These are phyloP conservation scores for Dromiciops gliroides DNA, from an alignment of 2,113 vertebrate species.

Conservation along the genomic window DNA sequence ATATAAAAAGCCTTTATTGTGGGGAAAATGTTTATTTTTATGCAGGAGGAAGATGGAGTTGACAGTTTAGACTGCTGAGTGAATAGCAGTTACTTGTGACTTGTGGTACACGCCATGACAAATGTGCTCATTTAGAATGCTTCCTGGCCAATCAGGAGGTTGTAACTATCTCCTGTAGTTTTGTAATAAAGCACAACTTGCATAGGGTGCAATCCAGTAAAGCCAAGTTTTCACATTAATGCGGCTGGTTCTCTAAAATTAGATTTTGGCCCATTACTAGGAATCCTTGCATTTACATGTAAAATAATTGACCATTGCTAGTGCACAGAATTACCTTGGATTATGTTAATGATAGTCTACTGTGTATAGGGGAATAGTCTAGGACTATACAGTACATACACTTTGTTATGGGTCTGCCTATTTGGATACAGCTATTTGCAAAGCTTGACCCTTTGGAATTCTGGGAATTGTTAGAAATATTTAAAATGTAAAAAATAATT, in stretches of 20 bases:
- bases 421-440: neutral
- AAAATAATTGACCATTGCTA: slow-evolving; percentile 22
- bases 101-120: slow-evolving; percentile 62
- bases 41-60: slow-evolving; percentile 81
- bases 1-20: slow-evolving; percentile 83
- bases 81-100: slow-evolving; percentile 77
- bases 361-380: neutral
- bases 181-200: slow-evolving; percentile 74
- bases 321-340: slow-evolving; percentile 3
- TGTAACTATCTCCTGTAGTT: slow-evolving; percentile 42
- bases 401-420: neutral
- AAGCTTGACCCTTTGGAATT: neutral
- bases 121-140: slow-evolving; percentile 74
- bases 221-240: slow-evolving; percentile 37
- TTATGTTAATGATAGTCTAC: neutral
- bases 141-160: slow-evolving; percentile 68
- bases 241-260: slow-evolving; percentile 38
- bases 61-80: slow-evolving; percentile 82
- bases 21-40: slow-evolving; percentile 86
- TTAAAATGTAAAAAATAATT: neutral
- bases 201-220: slow-evolving; percentile 32
- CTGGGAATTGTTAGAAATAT: neutral
- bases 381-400: neutral
- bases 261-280: slow-evolving; percentile 40
- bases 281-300: neutral